Conservation (phyloP, 2,888 invertebrate species). For the Agrochola macilenta region DNA sequence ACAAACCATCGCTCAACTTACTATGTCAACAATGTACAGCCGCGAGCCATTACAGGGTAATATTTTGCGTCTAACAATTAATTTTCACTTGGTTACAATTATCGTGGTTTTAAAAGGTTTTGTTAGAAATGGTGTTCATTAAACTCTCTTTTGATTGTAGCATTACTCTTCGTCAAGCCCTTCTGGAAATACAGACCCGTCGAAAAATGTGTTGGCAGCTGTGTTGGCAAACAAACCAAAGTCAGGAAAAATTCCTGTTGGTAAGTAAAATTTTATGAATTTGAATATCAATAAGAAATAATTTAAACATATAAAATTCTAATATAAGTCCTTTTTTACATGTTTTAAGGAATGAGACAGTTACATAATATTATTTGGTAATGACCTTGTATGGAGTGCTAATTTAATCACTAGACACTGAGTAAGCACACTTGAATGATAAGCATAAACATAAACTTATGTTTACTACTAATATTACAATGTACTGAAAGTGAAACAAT, state of each 20-base stretch:
- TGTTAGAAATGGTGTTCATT: conserved; percentile 24
- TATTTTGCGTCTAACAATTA: conserved; percentile 48
- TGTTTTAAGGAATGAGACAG: conserved; percentile 31
- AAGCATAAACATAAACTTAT: conserved; percentile 25
- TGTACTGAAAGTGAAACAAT: conserved; percentile 12
- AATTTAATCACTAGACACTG: conserved; percentile 50
- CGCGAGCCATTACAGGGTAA: conserved; percentile 82
- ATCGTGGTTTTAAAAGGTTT: conserved; percentile 38
- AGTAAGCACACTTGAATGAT: conserved; percentile 49
- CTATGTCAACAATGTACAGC: conserved; percentile 81
- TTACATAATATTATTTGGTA: conserved; percentile 75
- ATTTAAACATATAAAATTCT: neutral
- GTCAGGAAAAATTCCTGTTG: conserved; percentile 88
- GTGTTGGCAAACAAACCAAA: conserved; percentile 88
- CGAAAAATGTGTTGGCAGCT: conserved; percentile 89
- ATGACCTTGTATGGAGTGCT: conserved; percentile 77
- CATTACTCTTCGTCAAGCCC: conserved; percentile 78
- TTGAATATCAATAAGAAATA: neutral
- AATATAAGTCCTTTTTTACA: neutral
- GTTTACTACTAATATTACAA: conserved; percentile 1
- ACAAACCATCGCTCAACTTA: conserved; percentile 80
- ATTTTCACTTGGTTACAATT: conserved; percentile 38
- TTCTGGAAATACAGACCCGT: conserved; percentile 78
- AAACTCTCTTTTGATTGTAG: conserved; percentile 72
- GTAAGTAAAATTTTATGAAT: conserved; percentile 75